phyloP scores from a whole-genome alignment of 2,113 vertebrate genomes.

The Ibidorhyncha struthersii region DNA sequence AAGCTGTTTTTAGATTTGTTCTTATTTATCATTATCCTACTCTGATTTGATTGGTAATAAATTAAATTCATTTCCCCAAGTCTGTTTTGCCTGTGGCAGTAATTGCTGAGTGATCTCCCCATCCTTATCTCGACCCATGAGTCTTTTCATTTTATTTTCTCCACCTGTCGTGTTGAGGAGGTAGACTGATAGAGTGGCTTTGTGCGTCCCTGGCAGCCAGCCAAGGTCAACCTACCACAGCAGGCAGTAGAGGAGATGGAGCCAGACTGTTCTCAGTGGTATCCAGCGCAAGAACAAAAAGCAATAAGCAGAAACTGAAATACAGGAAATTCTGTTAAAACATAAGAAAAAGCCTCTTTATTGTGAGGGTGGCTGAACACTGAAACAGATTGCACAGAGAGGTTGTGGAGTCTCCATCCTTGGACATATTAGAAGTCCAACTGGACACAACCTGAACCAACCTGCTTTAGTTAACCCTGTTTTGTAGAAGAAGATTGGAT shows the following conservation, averaged over 20 bases:
- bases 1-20: not conserved
- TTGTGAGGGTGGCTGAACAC: not conserved
- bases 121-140: not conserved
- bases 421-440: not conserved
- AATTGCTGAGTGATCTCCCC: not conserved
- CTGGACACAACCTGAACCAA: not conserved
- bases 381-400: not conserved
- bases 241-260: not conserved
- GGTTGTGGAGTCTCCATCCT: not conserved
- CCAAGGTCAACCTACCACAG: not conserved
- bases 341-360: not conserved
- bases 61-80: not conserved
- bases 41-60: not conserved
- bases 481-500: not conserved
- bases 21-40: not conserved
- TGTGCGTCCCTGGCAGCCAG: not conserved
- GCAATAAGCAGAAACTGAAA: rapidly evolving
- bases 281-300: not conserved
- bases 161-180: not conserved
- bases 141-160: not conserved
- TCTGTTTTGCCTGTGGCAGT: not conserved
- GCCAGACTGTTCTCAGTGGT: not conserved
- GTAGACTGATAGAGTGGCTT: rapidly evolving
- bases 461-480: not conserved
- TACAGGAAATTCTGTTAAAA: not conserved